Conservation (phyloP, 2,113 vertebrate genomes). For the Carlito syrichta region DNA sequence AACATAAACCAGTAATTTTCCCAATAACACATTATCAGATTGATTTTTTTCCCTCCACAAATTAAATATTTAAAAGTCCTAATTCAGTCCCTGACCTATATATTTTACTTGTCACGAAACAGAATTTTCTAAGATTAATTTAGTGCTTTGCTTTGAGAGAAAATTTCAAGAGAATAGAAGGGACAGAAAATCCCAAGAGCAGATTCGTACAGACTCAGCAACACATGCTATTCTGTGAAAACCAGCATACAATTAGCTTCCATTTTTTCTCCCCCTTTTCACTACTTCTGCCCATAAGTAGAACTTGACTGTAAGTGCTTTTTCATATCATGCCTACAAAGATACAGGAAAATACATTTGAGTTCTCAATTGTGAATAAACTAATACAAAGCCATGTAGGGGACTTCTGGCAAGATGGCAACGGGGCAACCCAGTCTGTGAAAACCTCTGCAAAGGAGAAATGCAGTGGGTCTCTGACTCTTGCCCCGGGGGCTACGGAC, state of each 20-base stretch:
- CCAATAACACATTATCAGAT: not conserved
- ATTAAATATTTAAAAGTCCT: constrained; percentile 10
- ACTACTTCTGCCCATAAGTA: not conserved
- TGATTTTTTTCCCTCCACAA: not conserved
- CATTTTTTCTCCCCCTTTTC: not conserved
- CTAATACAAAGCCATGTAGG: not conserved
- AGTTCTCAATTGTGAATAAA: not conserved
- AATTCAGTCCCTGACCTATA: not conserved
- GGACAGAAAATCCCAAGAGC: not conserved
- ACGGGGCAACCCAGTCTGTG: too few species aligned
- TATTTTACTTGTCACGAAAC: not conserved
- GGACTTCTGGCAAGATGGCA: too few species aligned
- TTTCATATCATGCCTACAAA: not conserved
- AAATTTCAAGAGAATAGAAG: not conserved
- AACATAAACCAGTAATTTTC: constrained; percentile 22
- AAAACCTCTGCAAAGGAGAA: too few species aligned
- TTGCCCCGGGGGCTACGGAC: too few species aligned
- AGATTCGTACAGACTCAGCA: not conserved
- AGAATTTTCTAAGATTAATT: not conserved
- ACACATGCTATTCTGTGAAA: not conserved
- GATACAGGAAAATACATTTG: not conserved
- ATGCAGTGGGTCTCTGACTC: too few species aligned
- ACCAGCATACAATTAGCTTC: not conserved
- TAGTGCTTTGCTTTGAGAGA: not conserved
- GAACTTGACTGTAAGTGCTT: not conserved